These are phyloP conservation scores for Ecliptopera silaceata DNA, from an alignment of 2,888 invertebrate genomes.

Conservation along the genomic window DNA sequence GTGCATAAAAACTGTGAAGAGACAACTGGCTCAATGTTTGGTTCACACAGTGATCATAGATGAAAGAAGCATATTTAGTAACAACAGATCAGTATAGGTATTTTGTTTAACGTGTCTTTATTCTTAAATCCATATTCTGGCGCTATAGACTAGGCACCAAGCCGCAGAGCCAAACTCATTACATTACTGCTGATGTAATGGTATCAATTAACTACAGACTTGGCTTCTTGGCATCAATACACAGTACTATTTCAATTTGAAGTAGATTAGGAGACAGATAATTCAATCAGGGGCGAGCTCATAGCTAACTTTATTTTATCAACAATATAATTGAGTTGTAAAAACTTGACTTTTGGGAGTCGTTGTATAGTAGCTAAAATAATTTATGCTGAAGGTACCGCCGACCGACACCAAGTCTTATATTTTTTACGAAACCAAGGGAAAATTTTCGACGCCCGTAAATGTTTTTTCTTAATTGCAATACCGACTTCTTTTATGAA, in stretches of 20 bases:
- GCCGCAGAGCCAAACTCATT: slow-evolving; percentile 19
- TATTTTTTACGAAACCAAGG: slow-evolving; percentile 12
- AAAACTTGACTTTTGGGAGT: slow-evolving; percentile 20
- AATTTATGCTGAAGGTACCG: not conserved
- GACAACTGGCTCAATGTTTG: too few relatives aligned
- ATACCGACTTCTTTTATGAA: slow-evolving; percentile 21
- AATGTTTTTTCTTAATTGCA: slow-evolving; percentile 27
- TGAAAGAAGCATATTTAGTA: too few relatives aligned
- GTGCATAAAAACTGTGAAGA: too few relatives aligned
- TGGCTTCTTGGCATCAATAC: slow-evolving; percentile 26
- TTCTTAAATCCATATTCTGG: too few relatives aligned
- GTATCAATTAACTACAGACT: slow-evolving; percentile 25
- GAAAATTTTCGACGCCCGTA: slow-evolving; percentile 11
- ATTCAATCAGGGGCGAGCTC: slow-evolving; percentile 21
- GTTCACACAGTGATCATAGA: too few relatives aligned
- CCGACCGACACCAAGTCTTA: not conserved
- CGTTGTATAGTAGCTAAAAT: slow-evolving; percentile 15
- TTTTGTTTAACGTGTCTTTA: too few relatives aligned
- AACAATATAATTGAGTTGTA: slow-evolving; percentile 15
- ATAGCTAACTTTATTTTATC: slow-evolving; percentile 17
- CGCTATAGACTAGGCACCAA: not conserved
- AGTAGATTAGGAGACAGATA: slow-evolving; percentile 25
- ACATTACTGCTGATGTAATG: slow-evolving; percentile 14
- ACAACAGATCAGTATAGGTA: too few relatives aligned
- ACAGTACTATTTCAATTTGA: slow-evolving; percentile 24